A percentile compares a stretch with the other conserved stretches of the same genome.
phyloP scores from a whole-genome alignment of 2,888 invertebrate genomes.

The Ennomos erosarius region DNA sequence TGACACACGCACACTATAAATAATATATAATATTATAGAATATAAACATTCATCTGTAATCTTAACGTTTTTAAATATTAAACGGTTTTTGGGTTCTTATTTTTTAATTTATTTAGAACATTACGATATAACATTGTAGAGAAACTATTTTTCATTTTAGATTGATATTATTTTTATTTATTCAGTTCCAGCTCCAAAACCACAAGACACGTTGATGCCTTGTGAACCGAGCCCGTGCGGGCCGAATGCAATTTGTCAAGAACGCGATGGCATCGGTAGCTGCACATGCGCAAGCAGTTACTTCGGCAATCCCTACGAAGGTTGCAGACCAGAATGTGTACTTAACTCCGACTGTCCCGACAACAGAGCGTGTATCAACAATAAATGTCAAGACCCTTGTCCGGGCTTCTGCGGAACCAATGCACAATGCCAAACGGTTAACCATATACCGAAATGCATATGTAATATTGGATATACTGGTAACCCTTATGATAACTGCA shows the following conservation, averaged over 20 bases:
- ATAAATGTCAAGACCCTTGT: slow-evolving; percentile 90
- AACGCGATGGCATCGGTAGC: slow-evolving; percentile 87
- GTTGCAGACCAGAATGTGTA: slow-evolving; percentile 90
- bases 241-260: slow-evolving; percentile 87
- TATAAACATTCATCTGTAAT: too few relatives aligned
- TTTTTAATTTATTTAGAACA: too few relatives aligned
- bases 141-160: too few relatives aligned
- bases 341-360: slow-evolving; percentile 88
- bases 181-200: slow-evolving; percentile 54
- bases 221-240: slow-evolving; percentile 88
- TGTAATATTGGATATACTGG: slow-evolving; percentile 88
- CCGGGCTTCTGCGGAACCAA: slow-evolving; percentile 91
- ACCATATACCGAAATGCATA: slow-evolving; percentile 91
- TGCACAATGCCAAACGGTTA: slow-evolving; percentile 90
- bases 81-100: too few relatives aligned
- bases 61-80: too few relatives aligned
- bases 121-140: too few relatives aligned
- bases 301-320: slow-evolving; percentile 89
- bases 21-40: too few relatives aligned
- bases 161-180: neutral
- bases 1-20: too few relatives aligned
- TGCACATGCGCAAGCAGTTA: slow-evolving; percentile 89
- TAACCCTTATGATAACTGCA: slow-evolving; percentile 87
- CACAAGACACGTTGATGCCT: slow-evolving; percentile 63
- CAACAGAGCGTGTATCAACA: slow-evolving; percentile 87